Base-by-base conservation (phyloP, 2,888 invertebrate genomes). In the Ophion ventricosus region DNA sequence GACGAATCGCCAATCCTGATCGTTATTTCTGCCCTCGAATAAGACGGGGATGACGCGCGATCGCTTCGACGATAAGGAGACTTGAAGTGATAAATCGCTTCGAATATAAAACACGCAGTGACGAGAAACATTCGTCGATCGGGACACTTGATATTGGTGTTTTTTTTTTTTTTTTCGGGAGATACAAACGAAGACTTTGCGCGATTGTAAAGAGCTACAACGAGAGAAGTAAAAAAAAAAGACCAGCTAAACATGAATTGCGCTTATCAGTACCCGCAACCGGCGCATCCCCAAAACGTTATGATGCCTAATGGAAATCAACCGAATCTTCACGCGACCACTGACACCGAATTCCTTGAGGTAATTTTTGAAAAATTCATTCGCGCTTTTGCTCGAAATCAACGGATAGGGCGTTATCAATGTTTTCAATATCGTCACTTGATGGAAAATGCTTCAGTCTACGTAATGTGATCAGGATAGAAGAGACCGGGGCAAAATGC, bases 231-330 rank as follows among this genome's bases (percentile, higher is more conserved):
- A n/a, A 49, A 17, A 14, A 11, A 17, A 49, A 17, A 4, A 2
- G 17, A 4, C 49, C 17, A 49, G 49, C 49, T 17, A 14, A 49
- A 49, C 14, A 93, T 93, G 93, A 93, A 93, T 89, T 93, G 93
- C 89, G 92, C 93, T 63, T 93, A 93, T 89, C 93, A 93, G 86
- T 93, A 93, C 82, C 90, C 93, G 49, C 92, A 92, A 70, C 88
- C 90, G 17, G 88, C 90, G 66, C 93, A 93, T 87, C 92, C 92
- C 11, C 93, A 93, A 64, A 90, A 91, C 82, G 89, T 91, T 49
- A 91, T 93, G 90, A 92, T 93, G 86, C 88, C 89, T 57, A 90
- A 90, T 73, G 85, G 87, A 49, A 88, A 90, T 75, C 91, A 92
- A 72, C 87, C 86, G 82, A 91, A 90, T 80, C 90, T 90, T 83